Base-by-base conservation (phyloP, 2,113 vertebrate species). In the Macrotis lagotis region DNA sequence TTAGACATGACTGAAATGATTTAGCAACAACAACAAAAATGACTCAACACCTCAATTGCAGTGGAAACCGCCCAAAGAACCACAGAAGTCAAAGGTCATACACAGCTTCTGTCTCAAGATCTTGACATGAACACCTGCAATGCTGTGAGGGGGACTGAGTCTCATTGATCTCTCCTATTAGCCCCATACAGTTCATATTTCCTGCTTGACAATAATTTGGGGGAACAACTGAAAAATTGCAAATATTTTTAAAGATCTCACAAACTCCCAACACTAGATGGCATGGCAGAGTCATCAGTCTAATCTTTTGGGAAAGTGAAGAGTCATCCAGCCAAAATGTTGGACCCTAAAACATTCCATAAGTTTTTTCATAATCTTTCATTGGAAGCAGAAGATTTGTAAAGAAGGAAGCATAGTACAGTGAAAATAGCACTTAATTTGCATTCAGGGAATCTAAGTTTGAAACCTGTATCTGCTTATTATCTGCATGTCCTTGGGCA, bases 211-310 rank as follows among this genome's bases (percentile, higher is more conserved):
- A 83, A 83, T 44, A 24, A 44, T 83, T 83, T 83, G 66, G n/a
- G n/a, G 66, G 66, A 83, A 44, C 16, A 83, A 44, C 6, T 83
- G 37, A 44, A 83, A 25, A 93, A 47, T 88, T 53, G 44, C 11
- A 37, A 66, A 16, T 0, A 16, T 91, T 95, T 92, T 92, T 94
- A 50, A 96, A 92, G 92, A 90, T 48, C 94, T 59, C 92, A 49
- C 89, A 51, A 90, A 55, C 95, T 97, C 93, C 92, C 96, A 96
- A 94, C 97, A 96, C 97, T 98, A 98, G 97, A 92, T 97, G 97
- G 97, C 96, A 92, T 53, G 89, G 88, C 94, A 74, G 96, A 97
- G 95, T 97, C 94, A 50, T 52, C 22, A 66, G 51, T 28, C 91
- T 96, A 53, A 91, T 93, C 49, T n/a, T 92, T n/a, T 83, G 66